Evolutionary conservation across 2,113 vertebrate species (phyloP).

Genomic region (Eleginops maclovinus): DNA sequence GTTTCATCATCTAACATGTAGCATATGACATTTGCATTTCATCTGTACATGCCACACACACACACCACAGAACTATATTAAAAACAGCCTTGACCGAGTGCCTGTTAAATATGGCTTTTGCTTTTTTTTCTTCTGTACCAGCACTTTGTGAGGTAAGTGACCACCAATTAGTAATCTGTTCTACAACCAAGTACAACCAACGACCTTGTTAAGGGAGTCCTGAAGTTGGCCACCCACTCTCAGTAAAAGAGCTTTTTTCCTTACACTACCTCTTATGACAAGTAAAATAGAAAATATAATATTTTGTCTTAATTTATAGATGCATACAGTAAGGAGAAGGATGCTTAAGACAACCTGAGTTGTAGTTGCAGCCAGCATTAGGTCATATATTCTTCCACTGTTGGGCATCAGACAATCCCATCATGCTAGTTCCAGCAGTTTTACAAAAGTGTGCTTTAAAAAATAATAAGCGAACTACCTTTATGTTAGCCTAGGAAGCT

Average conservation of each 20-base stretch:
- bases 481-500: not conserved
- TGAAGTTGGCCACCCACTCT: not conserved
- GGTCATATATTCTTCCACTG: not conserved
- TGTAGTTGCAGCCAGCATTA: not conserved
- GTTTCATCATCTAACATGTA: conserved; percentile 6
- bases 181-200: not conserved
- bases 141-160: conserved; percentile 14
- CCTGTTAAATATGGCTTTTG: conserved; percentile 5
- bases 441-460: too few relatives aligned
- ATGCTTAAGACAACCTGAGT: too few relatives aligned
- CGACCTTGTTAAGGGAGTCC: not conserved
- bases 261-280: not conserved
- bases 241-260: not conserved
- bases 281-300: not conserved
- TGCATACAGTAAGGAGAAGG: not conserved
- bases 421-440: not conserved
- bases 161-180: not conserved
- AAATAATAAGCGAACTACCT: too few relatives aligned
- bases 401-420: not conserved
- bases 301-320: not conserved
- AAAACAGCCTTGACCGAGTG: conserved; percentile 7
- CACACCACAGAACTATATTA: conserved; percentile 6
- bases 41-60: not conserved
- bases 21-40: not conserved
- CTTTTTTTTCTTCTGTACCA: not conserved